Base-by-base conservation (phyloP, 2,797 vertebrate genomes). In the Gallinago nigripennis region DNA sequence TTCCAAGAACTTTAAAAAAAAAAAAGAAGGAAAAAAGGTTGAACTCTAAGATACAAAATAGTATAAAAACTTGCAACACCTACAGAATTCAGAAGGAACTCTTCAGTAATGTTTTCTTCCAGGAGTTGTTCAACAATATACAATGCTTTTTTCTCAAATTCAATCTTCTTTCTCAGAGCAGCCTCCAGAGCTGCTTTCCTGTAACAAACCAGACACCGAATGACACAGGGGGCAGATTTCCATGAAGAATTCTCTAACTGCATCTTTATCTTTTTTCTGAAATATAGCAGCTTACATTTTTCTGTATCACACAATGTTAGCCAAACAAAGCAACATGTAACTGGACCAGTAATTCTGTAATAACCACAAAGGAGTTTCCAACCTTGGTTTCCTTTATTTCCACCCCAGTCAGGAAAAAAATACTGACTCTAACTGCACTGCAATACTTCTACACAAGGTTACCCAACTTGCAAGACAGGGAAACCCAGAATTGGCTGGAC, bases 51-150 rank as follows among this genome's bases (percentile, higher is more conserved):
- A 88, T 18, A 69, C 7, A 84, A 76, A 92, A 28, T 5, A 68
- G 7, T 12, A 63, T 23, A 66, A 86, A 69, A 88, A 56, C 16
- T 54, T 58, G 31, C 15, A 94, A 90, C 12, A 97, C 98, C 23
- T 98, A 99, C 99, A 97, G 98, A 99, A 76, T 98, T 98, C 23
- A 97, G 72, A 78, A 99, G 97, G 92, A 99, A 98, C 68, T 99
- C 98, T 79, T 99, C 99, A 14, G 98, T 94, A 85, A 99, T 98
- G 12, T 97, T 97, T 73, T 99, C 98, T 85, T 99, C 99, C 91
- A 99, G 96, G n/a, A 99, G 99, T 7, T 98, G 98, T 97, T 99
- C 98, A 83, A 99, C 99, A 82, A 99, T 87, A 84, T 87, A 89
- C 87, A 98, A 88, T 8, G 99, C 99, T 97, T 98, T 98, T 83